phyloP scores from a whole-genome alignment of 1,140 invertebrate genomes.

The Drosophila chauvacae region DNA sequence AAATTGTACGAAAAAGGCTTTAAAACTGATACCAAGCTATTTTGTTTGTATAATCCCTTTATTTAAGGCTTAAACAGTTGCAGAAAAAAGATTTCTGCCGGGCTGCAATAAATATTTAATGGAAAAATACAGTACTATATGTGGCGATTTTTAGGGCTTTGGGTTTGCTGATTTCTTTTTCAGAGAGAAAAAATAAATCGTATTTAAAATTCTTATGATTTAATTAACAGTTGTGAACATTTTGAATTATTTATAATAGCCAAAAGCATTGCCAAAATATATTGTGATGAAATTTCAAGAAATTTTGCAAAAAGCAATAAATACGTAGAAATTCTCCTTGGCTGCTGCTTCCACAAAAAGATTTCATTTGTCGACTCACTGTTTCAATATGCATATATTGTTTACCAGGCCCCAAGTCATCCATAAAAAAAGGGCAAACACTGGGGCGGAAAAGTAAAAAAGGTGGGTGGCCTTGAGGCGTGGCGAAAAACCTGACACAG shows the following conservation, averaged over 20 bases:
- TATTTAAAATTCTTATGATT: not conserved
- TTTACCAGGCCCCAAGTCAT: constrained; percentile 41
- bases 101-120: constrained; percentile 3
- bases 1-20: not conserved
- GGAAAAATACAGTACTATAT: not conserved
- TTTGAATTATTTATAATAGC: not conserved
- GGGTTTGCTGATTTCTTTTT: not conserved
- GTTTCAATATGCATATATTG: constrained; percentile 20
- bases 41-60: constrained; percentile 18
- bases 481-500: constrained; percentile 25
- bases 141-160: no score
- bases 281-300: not conserved
- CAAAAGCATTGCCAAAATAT: not conserved
- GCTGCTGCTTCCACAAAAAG: not conserved
- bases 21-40: constrained; percentile 15
- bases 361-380: constrained; percentile 15
- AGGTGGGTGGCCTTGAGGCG: constrained; percentile 9
- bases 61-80: constrained; percentile 11
- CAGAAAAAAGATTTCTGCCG: not conserved
- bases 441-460: not conserved
- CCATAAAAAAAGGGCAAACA: constrained; percentile 32
- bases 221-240: not conserved
- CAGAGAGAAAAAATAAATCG: not conserved
- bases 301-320: not conserved
- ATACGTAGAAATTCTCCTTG: not conserved